phyloP scores from a whole-genome alignment of 2,888 invertebrate genomes.

The Drosophila meridionalis region DNA sequence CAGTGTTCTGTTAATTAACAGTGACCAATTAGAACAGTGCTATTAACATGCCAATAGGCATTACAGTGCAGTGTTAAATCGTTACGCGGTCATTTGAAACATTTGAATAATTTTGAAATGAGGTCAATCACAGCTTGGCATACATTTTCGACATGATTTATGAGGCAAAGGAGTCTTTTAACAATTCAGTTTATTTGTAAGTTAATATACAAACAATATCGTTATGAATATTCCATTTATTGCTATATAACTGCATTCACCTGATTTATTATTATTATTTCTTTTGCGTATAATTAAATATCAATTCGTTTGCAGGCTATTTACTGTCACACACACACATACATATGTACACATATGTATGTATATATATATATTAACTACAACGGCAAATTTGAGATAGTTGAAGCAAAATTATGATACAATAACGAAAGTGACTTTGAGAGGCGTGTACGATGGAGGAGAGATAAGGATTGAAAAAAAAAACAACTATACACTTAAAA shows the following conservation, averaged over 20 bases:
- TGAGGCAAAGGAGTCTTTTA: background rate
- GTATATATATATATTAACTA: slow-evolving; percentile 41
- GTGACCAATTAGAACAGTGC: background rate
- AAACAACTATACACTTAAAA: slow-evolving; percentile 69
- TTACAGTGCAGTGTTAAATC: background rate
- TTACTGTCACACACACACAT: slow-evolving; percentile 8
- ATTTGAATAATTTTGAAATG: background rate
- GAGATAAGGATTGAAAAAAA: slow-evolving; percentile 59
- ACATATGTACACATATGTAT: background rate
- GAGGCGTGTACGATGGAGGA: slow-evolving; percentile 25
- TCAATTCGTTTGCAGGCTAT: slow-evolving; percentile 46
- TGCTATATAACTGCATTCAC: slow-evolving; percentile 53
- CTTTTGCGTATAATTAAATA: slow-evolving; percentile 16
- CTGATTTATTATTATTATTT: slow-evolving; percentile 16
- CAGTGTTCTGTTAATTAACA: background rate
- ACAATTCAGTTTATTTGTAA: background rate
- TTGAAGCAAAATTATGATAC: slow-evolving; percentile 54
- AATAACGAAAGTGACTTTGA: slow-evolving; percentile 44
- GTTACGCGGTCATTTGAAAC: background rate
- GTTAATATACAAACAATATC: background rate
- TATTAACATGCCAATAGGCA: background rate
- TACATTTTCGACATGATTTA: background rate
- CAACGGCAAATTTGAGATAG: slow-evolving; percentile 33
- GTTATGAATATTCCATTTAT: slow-evolving; percentile 40
- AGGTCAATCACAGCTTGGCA: background rate